Conservation (phyloP, 2,888 invertebrate genomes). For the Ramazzottius varieornatus region DNA sequence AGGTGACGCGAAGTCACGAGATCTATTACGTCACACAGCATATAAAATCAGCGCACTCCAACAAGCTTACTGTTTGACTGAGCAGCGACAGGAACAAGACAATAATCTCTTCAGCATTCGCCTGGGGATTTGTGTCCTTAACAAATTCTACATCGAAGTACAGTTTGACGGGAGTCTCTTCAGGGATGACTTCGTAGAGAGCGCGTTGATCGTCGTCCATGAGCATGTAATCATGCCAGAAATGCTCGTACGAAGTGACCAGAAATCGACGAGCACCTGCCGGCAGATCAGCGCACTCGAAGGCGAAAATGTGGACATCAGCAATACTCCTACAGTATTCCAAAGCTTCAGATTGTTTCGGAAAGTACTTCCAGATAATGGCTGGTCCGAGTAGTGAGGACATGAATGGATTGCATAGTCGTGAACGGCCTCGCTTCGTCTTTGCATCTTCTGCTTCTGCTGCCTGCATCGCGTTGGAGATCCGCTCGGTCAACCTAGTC, state of each 20-base stretch:
- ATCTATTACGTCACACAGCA: no score
- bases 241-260: neutral
- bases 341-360: neutral
- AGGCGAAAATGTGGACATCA: neutral
- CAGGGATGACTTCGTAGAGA: slow-evolving; percentile 4
- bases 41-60: neutral
- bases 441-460: no score
- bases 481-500: no score
- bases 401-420: neutral
- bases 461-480: no score
- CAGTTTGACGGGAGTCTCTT: slow-evolving; percentile 15
- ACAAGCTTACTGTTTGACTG: no score
- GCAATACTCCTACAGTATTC: no score
- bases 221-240: neutral
- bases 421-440: no score
- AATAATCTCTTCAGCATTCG: slow-evolving; percentile 16
- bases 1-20: no score
- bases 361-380: neutral
- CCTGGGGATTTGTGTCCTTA: slow-evolving; percentile 12
- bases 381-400: neutral
- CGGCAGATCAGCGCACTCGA: neutral
- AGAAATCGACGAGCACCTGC: neutral
- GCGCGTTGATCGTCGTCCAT: neutral
- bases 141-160: slow-evolving; percentile 21
- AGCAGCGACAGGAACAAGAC: neutral